Conservation (phyloP, 2,888 invertebrate genomes). For the Sminthurides aquaticus region DNA sequence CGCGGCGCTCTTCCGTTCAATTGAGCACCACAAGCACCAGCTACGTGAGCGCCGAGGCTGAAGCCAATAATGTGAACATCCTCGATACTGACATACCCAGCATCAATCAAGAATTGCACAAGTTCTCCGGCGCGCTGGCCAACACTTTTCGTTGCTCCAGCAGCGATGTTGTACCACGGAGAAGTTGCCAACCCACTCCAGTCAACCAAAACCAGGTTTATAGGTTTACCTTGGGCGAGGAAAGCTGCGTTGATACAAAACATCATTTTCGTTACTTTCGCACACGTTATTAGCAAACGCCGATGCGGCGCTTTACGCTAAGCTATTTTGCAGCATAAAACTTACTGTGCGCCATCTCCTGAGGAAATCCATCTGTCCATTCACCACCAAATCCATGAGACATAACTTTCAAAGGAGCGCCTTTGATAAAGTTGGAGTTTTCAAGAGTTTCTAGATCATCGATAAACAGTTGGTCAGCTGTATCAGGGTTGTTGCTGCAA, state of each 20-base stretch:
- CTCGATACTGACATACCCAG: conserved; percentile 52
- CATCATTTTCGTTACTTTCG: too few relatives aligned
- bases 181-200: conserved; percentile 56
- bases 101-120: conserved; percentile 56
- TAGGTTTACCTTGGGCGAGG: conserved; percentile 53
- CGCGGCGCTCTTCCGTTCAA: conserved; percentile 53
- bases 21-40: conserved; percentile 57
- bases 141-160: conserved; percentile 56
- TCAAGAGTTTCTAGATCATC: conserved; percentile 5
- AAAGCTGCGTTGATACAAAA: too few relatives aligned
- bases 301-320: too few relatives aligned
- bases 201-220: conserved; percentile 56
- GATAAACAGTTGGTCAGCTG: conserved; percentile 10
- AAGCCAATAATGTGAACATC: conserved; percentile 57
- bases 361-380: neutral
- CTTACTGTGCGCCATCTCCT: neutral
- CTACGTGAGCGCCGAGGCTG: conserved; percentile 59
- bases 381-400: conserved; percentile 38
- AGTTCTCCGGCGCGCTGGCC: conserved; percentile 55
- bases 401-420: conserved; percentile 30
- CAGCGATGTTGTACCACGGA: conserved; percentile 57
- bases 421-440: conserved; percentile 24
- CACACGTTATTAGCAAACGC: too few relatives aligned
- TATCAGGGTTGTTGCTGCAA: conserved; percentile 3
- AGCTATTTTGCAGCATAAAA: neutral